These are phyloP conservation scores for Cynopterus sphinx DNA, from an alignment of 2,797 vertebrate genomes.

Conservation along the genomic window DNA sequence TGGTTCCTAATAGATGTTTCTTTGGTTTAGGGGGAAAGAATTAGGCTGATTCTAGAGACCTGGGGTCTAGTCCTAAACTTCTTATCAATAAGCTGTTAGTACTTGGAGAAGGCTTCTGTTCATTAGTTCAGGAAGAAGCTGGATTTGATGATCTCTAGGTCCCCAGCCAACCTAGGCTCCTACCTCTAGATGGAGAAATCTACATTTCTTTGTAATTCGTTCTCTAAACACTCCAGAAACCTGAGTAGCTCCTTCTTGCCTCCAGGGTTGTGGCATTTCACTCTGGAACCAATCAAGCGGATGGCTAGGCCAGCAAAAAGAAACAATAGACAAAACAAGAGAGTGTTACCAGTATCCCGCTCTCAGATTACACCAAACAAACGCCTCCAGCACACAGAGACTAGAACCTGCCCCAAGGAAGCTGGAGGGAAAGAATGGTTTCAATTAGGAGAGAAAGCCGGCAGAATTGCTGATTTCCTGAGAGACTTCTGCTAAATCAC, in stretches of 20 bases:
- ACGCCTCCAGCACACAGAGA: background rate
- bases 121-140: background rate
- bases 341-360: background rate
- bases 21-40: background rate
- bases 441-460: conserved; percentile 48
- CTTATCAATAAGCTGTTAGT: background rate
- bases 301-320: background rate
- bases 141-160: background rate
- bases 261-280: background rate
- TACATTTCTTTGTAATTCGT: background rate
- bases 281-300: background rate
- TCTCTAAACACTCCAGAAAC: background rate
- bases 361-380: conserved; percentile 51
- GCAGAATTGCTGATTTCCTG: conserved; percentile 40
- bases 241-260: background rate
- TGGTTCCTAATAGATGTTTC: background rate
- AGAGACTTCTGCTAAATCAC: conserved; percentile 55
- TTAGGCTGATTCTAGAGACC: background rate
- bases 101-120: background rate
- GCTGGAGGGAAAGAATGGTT: conserved; percentile 30
- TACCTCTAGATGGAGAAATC: background rate
- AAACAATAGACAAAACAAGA: conserved; percentile 51
- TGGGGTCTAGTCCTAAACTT: background rate
- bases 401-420: background rate
- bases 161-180: background rate